A percentile compares a stretch with the other conserved stretches of the same genome.
phyloP scores from a whole-genome alignment of 2,113 vertebrate species.

The Pedetes capensis region DNA sequence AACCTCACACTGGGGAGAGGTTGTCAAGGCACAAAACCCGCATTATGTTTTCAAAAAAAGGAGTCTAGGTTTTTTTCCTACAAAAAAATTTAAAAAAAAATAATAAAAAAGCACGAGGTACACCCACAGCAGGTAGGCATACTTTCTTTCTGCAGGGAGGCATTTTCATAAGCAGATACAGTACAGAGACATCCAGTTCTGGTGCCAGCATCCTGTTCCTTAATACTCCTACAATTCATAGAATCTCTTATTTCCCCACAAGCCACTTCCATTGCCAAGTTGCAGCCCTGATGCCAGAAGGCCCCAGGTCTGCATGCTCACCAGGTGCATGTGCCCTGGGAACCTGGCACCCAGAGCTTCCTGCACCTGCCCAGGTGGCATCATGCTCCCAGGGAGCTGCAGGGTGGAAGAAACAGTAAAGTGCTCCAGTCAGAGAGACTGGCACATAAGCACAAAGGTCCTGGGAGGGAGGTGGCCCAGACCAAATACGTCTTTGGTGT shows the following conservation, averaged over 20 bases:
- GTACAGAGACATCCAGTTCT: conserved; percentile 50
- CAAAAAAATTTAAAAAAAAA: not conserved
- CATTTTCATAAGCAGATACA: conserved; percentile 60
- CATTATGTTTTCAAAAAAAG: conserved; percentile 51
- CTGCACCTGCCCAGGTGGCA: not conserved
- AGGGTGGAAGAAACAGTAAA: conserved; percentile 49
- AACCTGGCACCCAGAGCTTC: conserved; percentile 29
- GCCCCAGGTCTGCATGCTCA: conserved; percentile 2
- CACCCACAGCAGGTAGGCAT: not conserved
- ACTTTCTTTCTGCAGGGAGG: conserved; percentile 27
- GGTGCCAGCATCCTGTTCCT: conserved; percentile 10
- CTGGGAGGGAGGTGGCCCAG: not conserved
- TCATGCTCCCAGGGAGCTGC: not conserved
- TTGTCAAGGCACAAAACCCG: conserved; percentile 78
- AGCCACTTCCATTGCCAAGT: conserved; percentile 28
- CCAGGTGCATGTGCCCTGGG: not conserved
- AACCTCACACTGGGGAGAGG: conserved; percentile 52
- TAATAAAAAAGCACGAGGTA: not conserved
- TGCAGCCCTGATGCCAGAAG: not conserved
- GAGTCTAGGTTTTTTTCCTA: conserved; percentile 42
- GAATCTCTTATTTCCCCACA: conserved; percentile 39
- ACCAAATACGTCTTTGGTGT: conserved; percentile 74
- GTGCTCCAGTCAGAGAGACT: conserved; percentile 60
- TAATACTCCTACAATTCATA: conserved; percentile 67
- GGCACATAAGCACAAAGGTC: not conserved